Percentiles rank a stretch among this genome's conserved stretches.
These are phyloP conservation scores for Patella pellucida DNA, from an alignment of 2,888 invertebrate genomes.

Conservation along the genomic window DNA sequence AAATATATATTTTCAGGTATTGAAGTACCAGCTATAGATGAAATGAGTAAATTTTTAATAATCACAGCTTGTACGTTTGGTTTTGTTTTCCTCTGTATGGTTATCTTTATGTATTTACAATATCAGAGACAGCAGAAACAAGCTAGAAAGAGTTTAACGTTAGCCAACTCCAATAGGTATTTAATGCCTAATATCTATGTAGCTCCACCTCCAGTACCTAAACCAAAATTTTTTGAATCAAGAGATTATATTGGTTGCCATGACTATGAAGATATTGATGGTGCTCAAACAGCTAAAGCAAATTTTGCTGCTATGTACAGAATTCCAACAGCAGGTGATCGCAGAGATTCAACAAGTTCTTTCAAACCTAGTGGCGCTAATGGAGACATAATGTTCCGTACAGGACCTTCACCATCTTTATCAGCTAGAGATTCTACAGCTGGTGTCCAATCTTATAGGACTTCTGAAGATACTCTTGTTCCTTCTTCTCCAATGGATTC, in stretches of 20 bases:
- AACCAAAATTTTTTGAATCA: constrained; percentile 40
- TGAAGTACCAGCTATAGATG: constrained; percentile 54
- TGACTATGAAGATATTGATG: constrained; percentile 58
- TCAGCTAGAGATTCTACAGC: constrained; percentile 21
- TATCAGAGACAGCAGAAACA: constrained; percentile 56
- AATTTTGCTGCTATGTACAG: constrained; percentile 40
- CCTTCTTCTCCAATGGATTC: constrained; percentile 39
- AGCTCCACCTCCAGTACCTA: constrained; percentile 48
- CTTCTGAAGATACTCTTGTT: constrained; percentile 38
- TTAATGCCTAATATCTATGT: constrained; percentile 55
- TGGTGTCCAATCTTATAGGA: constrained; percentile 35
- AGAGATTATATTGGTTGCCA: constrained; percentile 52
- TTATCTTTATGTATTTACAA: constrained; percentile 58
- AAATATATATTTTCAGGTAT: constrained; percentile 43
- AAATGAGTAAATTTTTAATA: constrained; percentile 61
- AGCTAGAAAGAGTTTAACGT: constrained; percentile 33
- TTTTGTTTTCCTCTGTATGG: constrained; percentile 59
- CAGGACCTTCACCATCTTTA: constrained; percentile 30
- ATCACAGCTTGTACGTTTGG: constrained; percentile 62
- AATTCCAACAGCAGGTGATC: constrained; percentile 27
- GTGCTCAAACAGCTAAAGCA: constrained; percentile 35
- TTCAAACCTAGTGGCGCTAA: constrained; percentile 37
- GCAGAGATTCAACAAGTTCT: constrained; percentile 39
- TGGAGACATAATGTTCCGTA: constrained; percentile 36
- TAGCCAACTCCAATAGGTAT: constrained; percentile 47